These are phyloP conservation scores for Aproaerema taeniolella DNA, from an alignment of 2,888 invertebrate genomes.

Conservation along the genomic window DNA sequence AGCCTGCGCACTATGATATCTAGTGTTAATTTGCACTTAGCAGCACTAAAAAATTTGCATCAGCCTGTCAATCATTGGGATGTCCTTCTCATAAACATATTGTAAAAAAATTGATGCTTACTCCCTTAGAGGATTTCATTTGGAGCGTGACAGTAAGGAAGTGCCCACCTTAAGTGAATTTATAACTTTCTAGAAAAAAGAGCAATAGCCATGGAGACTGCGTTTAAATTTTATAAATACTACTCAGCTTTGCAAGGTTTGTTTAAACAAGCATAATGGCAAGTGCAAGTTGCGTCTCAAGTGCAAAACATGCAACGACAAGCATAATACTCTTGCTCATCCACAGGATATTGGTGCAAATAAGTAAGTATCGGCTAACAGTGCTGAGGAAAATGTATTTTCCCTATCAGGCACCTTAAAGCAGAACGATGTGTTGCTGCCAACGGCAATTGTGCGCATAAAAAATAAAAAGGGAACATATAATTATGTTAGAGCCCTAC, in stretches of 20 bases:
- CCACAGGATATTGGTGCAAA: neutral
- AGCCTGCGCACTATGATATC: neutral
- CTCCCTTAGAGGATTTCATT: neutral
- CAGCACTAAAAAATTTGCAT: neutral
- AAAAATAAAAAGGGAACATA: neutral
- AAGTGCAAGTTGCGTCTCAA: neutral
- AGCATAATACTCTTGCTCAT: constrained; percentile 1
- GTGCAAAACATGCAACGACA: neutral
- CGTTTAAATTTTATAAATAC: neutral
- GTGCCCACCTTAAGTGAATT: neutral
- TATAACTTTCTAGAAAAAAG: constrained; percentile 1
- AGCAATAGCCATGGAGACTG: neutral
- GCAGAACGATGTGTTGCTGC: constrained; percentile 3
- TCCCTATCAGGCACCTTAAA: too few relatives aligned
- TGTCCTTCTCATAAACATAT: neutral
- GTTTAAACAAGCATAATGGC: neutral
- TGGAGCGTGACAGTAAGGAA: neutral
- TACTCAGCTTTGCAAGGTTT: neutral
- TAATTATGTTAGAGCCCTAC: neutral
- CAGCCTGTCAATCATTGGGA: neutral
- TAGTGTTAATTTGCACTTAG: neutral
- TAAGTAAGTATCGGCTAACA: neutral
- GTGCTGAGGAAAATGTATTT: too few relatives aligned
- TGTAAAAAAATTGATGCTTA: neutral
- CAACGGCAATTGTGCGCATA: neutral